Conservation (phyloP, 2,113 vertebrate species). For the Cebidichthys violaceus region DNA sequence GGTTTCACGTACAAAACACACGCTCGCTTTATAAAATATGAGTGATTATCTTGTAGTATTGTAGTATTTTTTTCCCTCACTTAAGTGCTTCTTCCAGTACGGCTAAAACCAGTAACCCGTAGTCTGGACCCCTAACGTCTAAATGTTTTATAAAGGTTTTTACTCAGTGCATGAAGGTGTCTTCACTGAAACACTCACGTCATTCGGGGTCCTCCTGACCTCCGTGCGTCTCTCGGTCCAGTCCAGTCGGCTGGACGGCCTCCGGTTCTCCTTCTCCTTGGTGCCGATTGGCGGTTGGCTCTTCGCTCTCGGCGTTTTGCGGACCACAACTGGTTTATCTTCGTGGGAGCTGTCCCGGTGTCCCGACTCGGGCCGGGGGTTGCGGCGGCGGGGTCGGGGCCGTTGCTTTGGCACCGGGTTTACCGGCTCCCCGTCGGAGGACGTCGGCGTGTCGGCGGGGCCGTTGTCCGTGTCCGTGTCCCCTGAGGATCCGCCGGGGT, state of each 20-base stretch:
- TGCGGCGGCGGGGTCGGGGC: slow-evolving; percentile 43
- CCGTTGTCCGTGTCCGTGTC: slow-evolving; percentile 55
- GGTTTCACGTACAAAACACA: too few species aligned
- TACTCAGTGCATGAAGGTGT: too few species aligned
- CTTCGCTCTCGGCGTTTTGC: slow-evolving; percentile 83
- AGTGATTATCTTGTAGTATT: too few species aligned
- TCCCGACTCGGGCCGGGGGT: slow-evolving; percentile 51
- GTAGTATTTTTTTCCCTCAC: too few species aligned
- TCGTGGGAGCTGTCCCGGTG: slow-evolving; percentile 73
- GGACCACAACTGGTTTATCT: slow-evolving; percentile 52
- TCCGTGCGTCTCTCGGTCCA: slow-evolving; percentile 86
- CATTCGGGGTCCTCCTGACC: slow-evolving; percentile 83
- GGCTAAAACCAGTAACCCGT: too few species aligned
- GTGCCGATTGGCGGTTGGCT: slow-evolving; percentile 79
- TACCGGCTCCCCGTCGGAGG: slow-evolving; percentile 58
- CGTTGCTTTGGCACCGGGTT: slow-evolving; percentile 28
- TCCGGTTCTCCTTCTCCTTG: slow-evolving; percentile 84
- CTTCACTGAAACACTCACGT: slow-evolving; percentile 73
- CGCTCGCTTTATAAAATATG: too few species aligned
- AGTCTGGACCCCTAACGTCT: too few species aligned
- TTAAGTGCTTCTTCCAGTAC: too few species aligned
- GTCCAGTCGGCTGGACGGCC: slow-evolving; percentile 86
- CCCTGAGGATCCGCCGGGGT: slow-evolving; percentile 8
- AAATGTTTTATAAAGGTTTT: too few species aligned
- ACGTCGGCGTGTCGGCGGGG: slow-evolving; percentile 31